These are phyloP conservation scores for Lacanobia wlatinum DNA, from an alignment of 2,888 invertebrate genomes.

Conservation along the genomic window DNA sequence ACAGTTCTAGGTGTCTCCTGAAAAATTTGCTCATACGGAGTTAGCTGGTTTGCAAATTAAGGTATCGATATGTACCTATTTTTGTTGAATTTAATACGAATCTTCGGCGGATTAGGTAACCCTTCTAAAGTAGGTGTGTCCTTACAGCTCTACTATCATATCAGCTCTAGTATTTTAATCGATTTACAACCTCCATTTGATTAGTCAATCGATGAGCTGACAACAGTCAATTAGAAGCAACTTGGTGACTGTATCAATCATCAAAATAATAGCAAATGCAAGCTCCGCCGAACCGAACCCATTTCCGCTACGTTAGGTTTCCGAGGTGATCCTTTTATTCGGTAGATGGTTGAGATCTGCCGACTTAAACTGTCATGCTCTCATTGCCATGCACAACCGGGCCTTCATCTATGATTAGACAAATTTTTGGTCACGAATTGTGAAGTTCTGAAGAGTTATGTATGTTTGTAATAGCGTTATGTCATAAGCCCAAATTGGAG, in stretches of 20 bases:
- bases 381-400: slow-evolving; percentile 14
- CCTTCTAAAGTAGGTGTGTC: background rate
- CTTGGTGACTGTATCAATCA: background rate
- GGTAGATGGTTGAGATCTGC: slow-evolving; percentile 19
- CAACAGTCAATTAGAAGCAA: background rate
- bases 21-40: too few species aligned
- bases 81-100: background rate
- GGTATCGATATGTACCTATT: background rate
- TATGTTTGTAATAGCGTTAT: slow-evolving; percentile 22
- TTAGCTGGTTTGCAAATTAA: too few species aligned
- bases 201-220: background rate
- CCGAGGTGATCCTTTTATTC: slow-evolving; percentile 24
- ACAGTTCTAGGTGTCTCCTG: too few species aligned
- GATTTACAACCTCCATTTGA: background rate
- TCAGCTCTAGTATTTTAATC: too few species aligned
- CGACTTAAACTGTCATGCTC: slow-evolving; percentile 36
- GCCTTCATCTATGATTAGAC: slow-evolving; percentile 16
- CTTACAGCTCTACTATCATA: too few species aligned
- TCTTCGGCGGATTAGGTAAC: background rate
- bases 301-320: slow-evolving; percentile 36
- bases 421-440: slow-evolving; percentile 5
- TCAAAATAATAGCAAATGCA: background rate
- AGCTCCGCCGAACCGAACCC: slow-evolving; percentile 3
- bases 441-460: slow-evolving; percentile 1
- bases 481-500: background rate